phyloP scores from a whole-genome alignment of 2,113 vertebrate species.

The Albula glossodonta region DNA sequence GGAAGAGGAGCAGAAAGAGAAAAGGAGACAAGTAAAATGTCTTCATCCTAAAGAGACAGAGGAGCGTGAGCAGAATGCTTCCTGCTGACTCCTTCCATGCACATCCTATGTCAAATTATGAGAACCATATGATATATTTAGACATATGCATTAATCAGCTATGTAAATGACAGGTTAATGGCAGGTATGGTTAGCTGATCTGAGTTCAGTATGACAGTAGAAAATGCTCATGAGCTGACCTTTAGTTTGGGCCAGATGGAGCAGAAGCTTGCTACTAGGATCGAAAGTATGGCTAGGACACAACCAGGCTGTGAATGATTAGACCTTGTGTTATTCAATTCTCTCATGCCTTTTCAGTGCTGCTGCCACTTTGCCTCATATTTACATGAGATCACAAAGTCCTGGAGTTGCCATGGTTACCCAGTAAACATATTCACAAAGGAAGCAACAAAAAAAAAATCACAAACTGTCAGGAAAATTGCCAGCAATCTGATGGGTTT shows the following conservation, averaged over 20 bases:
- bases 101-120: neutral
- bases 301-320: neutral
- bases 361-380: neutral
- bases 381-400: neutral
- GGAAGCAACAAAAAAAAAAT: neutral
- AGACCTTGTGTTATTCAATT: neutral
- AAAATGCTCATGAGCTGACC: too few relatives aligned
- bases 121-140: too few relatives aligned
- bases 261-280: too few relatives aligned
- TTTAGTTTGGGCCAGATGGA: too few relatives aligned
- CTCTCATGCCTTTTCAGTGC: neutral
- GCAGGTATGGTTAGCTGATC: too few relatives aligned
- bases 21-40: conserved; percentile 44
- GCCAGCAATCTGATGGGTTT: neutral
- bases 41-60: neutral
- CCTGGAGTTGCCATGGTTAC: conserved; percentile 15
- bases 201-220: too few relatives aligned
- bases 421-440: neutral
- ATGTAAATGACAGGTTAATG: too few relatives aligned
- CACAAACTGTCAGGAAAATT: neutral
- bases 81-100: neutral
- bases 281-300: neutral
- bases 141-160: too few relatives aligned
- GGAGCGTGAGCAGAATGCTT: neutral
- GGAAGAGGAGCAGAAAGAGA: conserved; percentile 33